Conservation (phyloP, 2,797 vertebrate species). For the Microchirus variegatus region DNA sequence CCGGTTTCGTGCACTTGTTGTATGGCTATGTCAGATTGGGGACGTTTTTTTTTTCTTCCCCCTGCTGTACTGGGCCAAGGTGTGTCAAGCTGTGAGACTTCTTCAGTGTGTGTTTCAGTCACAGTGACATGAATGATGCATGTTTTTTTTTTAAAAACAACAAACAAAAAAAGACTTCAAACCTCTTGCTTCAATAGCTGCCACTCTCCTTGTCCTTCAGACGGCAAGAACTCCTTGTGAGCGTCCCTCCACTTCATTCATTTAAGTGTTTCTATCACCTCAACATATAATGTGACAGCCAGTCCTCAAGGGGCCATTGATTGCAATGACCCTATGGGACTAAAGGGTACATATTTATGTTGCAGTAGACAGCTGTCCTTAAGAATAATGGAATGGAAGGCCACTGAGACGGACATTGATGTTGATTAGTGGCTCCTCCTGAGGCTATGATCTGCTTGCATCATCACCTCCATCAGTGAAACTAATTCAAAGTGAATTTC, state of each 20-base stretch:
- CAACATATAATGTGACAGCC: slow-evolving; percentile 71
- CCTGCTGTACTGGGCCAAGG: slow-evolving; percentile 2
- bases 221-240: slow-evolving; percentile 44
- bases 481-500: slow-evolving; percentile 48
- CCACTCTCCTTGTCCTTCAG: slow-evolving; percentile 47
- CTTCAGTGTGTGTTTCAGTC: slow-evolving; percentile 7
- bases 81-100: slow-evolving; percentile 23
- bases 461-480: slow-evolving; percentile 56
- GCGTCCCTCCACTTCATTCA: slow-evolving; percentile 56
- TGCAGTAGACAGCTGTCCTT: slow-evolving; percentile 67
- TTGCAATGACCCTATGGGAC: slow-evolving; percentile 71
- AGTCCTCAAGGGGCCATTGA: slow-evolving; percentile 66
- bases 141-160: slow-evolving; percentile 23
- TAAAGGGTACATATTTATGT: slow-evolving; percentile 73
- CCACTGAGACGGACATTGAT: slow-evolving; percentile 41
- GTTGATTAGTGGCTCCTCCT: slow-evolving; percentile 35
- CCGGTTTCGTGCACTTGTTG: slow-evolving; percentile 52
- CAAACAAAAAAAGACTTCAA: slow-evolving; percentile 19
- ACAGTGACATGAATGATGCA: slow-evolving; percentile 8
- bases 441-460: slow-evolving; percentile 28
- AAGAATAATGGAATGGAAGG: slow-evolving; percentile 58
- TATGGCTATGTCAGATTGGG: slow-evolving; percentile 21
- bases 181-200: slow-evolving; percentile 18
- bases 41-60: slow-evolving; percentile 2
- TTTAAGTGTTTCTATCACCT: slow-evolving; percentile 54